Evolutionary conservation across 1,140 invertebrate species (phyloP), one percentile per base, ranked within the genome.

Genomic region (Psix sp.): DNA sequence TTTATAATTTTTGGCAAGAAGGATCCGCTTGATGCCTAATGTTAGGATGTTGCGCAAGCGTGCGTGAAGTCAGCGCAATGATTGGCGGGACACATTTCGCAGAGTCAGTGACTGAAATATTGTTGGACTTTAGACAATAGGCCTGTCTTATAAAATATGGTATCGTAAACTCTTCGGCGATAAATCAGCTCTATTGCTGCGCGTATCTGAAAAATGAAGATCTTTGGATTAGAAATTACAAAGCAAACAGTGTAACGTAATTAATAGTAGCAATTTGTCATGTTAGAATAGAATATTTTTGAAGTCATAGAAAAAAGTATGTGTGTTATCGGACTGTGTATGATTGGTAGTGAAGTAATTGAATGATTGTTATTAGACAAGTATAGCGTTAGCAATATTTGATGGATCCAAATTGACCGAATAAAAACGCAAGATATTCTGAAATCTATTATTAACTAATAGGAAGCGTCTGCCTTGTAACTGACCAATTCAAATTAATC

Each of bases 1-100:
- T 86, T 86, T 86, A 85, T 85, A 86, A 86, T 83, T 85, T 80
- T 78, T 86, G 84, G 84, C 84, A 86, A 84, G 74, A 80, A 70
- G 74, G 63, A 45, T 45, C 20, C 66, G 71, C 67, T 65, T 65
- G 57, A 52, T 39, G 52, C 75, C 79, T 83, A 84, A 86, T 84
- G 80, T 82, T 80, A 79, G 79, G 68, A 31, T 56, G 72, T 85
- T 85, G 65, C 83, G 70, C 77, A 84, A 84, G 76, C 62, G 31
- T 74, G 73, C 73, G 66, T 54, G 59, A 68, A 79, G 80, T 77
- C 54, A 29, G 21, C 54, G 5, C 31, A 52, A 31, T 67, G 68
- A 73, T 62, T 70, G 68, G 74, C 70, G 56, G 35, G 60, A 63
- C 26, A 20, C 35, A 35, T 46, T 45, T 33, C 36, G 60, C 21